Percentiles rank a stretch among this genome's conserved stretches.
phyloP scores from a whole-genome alignment of 2,113 vertebrate genomes.

The Nothobranchius kuhntae region DNA sequence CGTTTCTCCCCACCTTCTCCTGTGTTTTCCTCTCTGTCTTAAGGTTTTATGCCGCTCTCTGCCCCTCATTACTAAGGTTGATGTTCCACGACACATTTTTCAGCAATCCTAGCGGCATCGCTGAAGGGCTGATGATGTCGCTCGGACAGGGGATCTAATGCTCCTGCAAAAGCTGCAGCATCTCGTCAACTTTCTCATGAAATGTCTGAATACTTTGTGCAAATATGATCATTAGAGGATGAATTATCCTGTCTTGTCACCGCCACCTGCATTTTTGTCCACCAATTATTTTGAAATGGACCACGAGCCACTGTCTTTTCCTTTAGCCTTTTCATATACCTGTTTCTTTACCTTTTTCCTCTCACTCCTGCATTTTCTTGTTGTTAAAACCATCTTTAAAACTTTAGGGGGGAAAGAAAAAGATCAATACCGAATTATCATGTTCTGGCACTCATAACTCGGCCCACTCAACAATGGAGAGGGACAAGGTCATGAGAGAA shows the following conservation, averaged over 20 bases:
- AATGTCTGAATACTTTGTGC: background rate
- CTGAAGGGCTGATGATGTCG: background rate
- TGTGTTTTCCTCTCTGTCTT: conserved; percentile 35
- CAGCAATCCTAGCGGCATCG: background rate
- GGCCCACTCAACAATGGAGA: conserved; percentile 87
- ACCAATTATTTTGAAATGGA: background rate
- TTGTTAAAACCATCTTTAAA: conserved; percentile 29
- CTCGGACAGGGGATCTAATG: background rate
- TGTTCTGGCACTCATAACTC: conserved; percentile 88
- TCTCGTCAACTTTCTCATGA: conserved; percentile 5
- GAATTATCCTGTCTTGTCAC: background rate
- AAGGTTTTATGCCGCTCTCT: conserved; percentile 11
- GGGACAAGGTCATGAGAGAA: conserved; percentile 93
- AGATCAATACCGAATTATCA: conserved; percentile 91
- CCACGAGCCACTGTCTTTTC: too few species aligned
- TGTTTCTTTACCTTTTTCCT: too few species aligned
- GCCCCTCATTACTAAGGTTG: conserved; percentile 2
- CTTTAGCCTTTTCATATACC: background rate
- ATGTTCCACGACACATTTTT: conserved; percentile 19
- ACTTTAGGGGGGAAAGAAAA: conserved; percentile 53
- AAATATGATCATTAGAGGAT: background rate
- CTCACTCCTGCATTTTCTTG: background rate
- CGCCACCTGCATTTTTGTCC: background rate
- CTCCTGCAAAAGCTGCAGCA: background rate
- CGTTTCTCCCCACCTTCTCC: conserved; percentile 33